Evolutionary conservation across 1,140 invertebrate species (phyloP).

Genomic region (Brachionus sp.): DNA sequence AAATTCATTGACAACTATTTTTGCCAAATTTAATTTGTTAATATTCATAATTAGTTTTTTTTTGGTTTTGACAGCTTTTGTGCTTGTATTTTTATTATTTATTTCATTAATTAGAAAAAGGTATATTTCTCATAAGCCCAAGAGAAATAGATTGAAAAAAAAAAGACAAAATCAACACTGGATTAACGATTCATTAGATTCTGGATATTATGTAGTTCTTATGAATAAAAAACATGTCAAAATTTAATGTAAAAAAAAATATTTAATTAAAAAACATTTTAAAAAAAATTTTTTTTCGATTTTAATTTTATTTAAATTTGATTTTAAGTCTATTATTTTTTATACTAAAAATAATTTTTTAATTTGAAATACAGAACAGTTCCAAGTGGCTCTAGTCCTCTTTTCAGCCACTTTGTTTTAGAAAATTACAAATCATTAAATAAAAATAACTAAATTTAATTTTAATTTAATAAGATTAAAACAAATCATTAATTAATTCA

Average conservation of each 20-base stretch:
- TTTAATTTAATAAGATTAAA: too few relatives aligned
- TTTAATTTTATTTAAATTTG: neutral
- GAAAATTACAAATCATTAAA: too few relatives aligned
- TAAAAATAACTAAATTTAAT: too few relatives aligned
- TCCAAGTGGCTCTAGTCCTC: too few relatives aligned
- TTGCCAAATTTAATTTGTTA: conserved; percentile 3
- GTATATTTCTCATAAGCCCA: neutral
- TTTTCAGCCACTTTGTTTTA: too few relatives aligned
- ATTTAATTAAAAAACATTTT: too few relatives aligned
- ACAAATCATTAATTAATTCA: too few relatives aligned
- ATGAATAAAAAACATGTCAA: conserved; percentile 22
- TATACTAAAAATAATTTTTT: too few relatives aligned
- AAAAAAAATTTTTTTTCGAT: neutral
- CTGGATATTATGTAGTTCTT: conserved; percentile 10
- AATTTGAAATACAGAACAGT: too few relatives aligned
- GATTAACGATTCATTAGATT: neutral
- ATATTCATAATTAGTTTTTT: neutral
- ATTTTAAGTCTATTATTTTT: too few relatives aligned
- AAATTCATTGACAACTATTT: neutral
- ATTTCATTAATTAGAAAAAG: conserved; percentile 21
- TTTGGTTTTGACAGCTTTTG: neutral
- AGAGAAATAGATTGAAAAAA: neutral
- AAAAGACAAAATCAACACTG: neutral
- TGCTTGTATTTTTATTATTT: neutral
- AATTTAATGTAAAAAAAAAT: conserved; percentile 1